phyloP scores from a whole-genome alignment of 2,797 vertebrate genomes.

The Malacoraja senta region DNA sequence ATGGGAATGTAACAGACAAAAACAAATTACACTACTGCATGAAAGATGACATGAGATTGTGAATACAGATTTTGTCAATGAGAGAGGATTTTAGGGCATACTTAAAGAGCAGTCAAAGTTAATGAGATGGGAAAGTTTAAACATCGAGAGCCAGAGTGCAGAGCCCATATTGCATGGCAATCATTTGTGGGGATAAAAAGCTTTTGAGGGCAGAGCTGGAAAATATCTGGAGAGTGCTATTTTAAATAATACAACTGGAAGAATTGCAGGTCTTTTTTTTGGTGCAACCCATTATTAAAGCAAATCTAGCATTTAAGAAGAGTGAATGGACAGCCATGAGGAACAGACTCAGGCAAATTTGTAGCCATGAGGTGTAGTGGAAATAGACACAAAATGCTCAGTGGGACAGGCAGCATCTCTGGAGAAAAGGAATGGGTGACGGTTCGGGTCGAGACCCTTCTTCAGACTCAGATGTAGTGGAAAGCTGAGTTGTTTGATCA shows the following conservation, averaged over 20 bases:
- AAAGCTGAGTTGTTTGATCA: not conserved
- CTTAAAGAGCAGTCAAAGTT: not conserved
- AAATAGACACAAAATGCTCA: too few relatives aligned
- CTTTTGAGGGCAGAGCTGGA: not conserved
- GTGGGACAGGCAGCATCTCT: too few relatives aligned
- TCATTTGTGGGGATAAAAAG: not conserved
- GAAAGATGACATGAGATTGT: not conserved
- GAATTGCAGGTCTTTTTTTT: too few relatives aligned
- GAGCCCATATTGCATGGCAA: not conserved
- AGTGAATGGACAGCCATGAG: not conserved
- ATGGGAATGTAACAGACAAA: not conserved
- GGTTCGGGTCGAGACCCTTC: too few relatives aligned
- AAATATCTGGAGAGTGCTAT: too few relatives aligned
- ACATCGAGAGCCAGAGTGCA: not conserved
- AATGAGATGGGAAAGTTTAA: not conserved
- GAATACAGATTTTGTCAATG: not conserved
- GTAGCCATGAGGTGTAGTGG: not conserved
- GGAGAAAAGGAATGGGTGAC: too few relatives aligned
- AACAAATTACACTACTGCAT: not conserved
- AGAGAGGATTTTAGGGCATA: not conserved
- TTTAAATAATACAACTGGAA: too few relatives aligned
- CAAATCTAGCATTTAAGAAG: not conserved
- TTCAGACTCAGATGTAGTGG: not conserved
- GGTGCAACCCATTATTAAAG: not conserved
- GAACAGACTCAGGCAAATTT: not conserved